phyloP scores from a whole-genome alignment of 2,797 vertebrate species.

The Rallus crepitans region DNA sequence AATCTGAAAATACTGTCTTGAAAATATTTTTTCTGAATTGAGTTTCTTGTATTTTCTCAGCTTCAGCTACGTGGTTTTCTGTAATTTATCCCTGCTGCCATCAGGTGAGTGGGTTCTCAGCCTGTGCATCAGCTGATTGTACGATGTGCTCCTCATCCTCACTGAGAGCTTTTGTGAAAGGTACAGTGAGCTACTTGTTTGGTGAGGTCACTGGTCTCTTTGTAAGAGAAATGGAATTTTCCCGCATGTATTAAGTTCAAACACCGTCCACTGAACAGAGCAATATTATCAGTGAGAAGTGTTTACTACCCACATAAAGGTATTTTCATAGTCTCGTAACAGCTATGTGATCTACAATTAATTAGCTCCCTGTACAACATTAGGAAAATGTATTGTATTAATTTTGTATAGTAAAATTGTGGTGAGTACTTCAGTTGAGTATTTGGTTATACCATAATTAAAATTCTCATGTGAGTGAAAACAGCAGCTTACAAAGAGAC shows the following conservation, averaged over 20 bases:
- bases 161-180: neutral
- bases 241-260: neutral
- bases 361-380: neutral
- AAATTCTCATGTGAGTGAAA: constrained; percentile 40
- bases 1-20: neutral
- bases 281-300: neutral
- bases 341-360: neutral
- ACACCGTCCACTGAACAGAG: neutral
- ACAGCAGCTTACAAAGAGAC: neutral
- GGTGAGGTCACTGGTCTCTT: neutral
- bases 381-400: neutral
- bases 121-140: neutral
- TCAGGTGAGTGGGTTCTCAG: neutral
- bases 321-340: neutral
- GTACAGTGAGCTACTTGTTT: neutral
- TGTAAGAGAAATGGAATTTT: constrained; percentile 10
- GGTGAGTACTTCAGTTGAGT: neutral
- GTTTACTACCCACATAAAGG: neutral
- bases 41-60: neutral
- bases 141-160: neutral
- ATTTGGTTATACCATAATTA: constrained; percentile 26
- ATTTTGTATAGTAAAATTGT: neutral
- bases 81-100: neutral
- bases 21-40: neutral
- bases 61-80: neutral